Conservation (phyloP, 2,113 vertebrate species). For the Nothoprocta perdicaria region DNA sequence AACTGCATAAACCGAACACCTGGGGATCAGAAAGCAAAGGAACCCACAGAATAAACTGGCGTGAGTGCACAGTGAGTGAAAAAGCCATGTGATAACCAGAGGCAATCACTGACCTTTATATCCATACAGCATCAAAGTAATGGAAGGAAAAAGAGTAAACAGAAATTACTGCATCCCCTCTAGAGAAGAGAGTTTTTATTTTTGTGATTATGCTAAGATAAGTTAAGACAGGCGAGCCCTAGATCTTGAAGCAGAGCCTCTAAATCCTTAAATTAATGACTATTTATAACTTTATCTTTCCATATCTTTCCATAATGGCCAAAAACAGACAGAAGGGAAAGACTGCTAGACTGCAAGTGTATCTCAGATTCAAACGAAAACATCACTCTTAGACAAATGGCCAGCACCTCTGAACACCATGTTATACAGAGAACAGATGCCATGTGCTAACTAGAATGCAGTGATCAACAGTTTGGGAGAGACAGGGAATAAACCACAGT, state of each 20-base stretch:
- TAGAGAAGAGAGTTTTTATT: constrained; percentile 31
- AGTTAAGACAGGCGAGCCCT: constrained; percentile 7
- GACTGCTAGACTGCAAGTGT: background rate
- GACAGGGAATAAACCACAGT: constrained; percentile 7
- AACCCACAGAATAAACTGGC: constrained; percentile 30
- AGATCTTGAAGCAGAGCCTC: constrained; percentile 40
- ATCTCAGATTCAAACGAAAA: background rate
- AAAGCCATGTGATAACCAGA: constrained; percentile 26
- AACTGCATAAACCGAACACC: constrained; percentile 39
- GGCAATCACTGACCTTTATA: constrained; percentile 55
- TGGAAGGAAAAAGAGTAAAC: constrained; percentile 42
- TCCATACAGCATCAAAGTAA: constrained; percentile 20
- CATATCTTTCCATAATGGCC: background rate
- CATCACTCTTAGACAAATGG: background rate
- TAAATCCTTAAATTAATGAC: constrained; percentile 41
- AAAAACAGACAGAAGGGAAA: constrained; percentile 21
- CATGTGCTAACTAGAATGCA: constrained; percentile 22
- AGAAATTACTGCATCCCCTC: constrained; percentile 34
- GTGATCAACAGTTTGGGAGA: background rate
- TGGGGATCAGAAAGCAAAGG: constrained; percentile 57
- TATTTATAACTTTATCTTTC: constrained; percentile 33
- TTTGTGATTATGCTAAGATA: constrained; percentile 40
- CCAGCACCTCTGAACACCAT: constrained; percentile 5
- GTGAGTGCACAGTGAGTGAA: constrained; percentile 34
- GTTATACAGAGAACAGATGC: constrained; percentile 34